Conservation (phyloP, 2,888 invertebrate genomes). For the Hoplodrina ambigua region DNA sequence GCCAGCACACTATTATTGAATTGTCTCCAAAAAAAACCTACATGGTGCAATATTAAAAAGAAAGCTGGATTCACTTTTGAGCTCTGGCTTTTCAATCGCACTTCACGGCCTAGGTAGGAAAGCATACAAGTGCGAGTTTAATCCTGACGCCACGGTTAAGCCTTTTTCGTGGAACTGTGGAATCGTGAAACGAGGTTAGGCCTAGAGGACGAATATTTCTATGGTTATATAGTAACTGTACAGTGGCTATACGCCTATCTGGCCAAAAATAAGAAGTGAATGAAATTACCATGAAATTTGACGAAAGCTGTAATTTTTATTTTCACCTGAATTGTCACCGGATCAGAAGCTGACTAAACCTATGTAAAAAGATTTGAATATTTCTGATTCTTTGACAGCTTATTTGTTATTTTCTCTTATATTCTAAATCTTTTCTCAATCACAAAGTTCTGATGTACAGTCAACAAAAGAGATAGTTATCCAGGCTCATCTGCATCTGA, state of each 20-base stretch:
- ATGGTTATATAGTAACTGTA: neutral
- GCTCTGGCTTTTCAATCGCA: conserved; percentile 40
- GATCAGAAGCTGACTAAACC: no score
- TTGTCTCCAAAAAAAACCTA: neutral
- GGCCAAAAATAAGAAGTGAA: no score
- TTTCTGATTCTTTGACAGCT: neutral
- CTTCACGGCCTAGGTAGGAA: conserved; percentile 39
- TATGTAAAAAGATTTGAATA: neutral
- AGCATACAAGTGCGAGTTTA: conserved; percentile 39
- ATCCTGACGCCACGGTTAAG: conserved; percentile 47
- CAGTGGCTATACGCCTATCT: no score
- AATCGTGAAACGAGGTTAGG: conserved; percentile 53
- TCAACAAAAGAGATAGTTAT: no score
- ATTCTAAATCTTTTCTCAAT: no score
- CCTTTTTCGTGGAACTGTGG: conserved; percentile 39
- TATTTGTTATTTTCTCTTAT: no score
- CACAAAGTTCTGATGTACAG: no score
- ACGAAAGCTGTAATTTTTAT: no score
- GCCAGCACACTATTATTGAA: neutral
- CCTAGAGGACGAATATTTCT: conserved; percentile 24
- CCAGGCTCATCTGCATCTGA: no score
- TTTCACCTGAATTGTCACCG: no score
- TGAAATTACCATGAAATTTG: no score
- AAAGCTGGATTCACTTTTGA: conserved; percentile 24
- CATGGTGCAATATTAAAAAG: conserved; percentile 21